A percentile compares a stretch with the other conserved stretches of the same genome.
Evolutionary conservation across 1,140 invertebrate genomes (phyloP).

Genomic region (Tachypleus tridentatus): DNA sequence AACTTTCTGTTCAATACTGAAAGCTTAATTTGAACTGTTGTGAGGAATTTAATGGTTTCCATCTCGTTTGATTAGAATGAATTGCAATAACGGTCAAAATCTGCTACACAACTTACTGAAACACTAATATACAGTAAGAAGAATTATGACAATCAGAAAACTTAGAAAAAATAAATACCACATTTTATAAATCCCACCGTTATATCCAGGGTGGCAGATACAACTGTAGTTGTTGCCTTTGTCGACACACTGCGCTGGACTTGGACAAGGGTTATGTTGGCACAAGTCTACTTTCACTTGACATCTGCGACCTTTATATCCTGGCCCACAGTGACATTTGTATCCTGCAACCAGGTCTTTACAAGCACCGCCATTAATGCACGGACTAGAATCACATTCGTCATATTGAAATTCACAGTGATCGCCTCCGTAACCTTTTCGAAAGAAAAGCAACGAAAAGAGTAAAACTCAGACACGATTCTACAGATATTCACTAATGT

Average conservation of each 20-base stretch:
- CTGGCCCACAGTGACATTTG: slow-evolving; percentile 39
- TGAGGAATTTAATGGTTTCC: too few species aligned
- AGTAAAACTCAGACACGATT: too few species aligned
- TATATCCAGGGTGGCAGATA: slow-evolving; percentile 54
- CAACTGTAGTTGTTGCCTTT: slow-evolving; percentile 56
- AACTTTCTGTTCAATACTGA: too few species aligned
- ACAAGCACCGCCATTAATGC: slow-evolving; percentile 28
- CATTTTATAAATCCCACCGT: slow-evolving; percentile 31
- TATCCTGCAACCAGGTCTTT: slow-evolving; percentile 25
- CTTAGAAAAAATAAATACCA: too few species aligned
- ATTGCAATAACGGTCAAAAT: too few species aligned
- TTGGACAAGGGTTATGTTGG: slow-evolving; percentile 52
- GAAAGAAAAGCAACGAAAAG: neutral
- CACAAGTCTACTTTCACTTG: slow-evolving; percentile 47
- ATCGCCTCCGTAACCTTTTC: slow-evolving; percentile 20
- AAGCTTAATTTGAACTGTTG: too few species aligned
- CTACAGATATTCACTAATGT: too few species aligned
- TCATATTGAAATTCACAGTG: slow-evolving; percentile 25
- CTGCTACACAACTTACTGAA: too few species aligned
- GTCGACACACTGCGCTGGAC: slow-evolving; percentile 49
- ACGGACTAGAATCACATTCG: slow-evolving; percentile 48
- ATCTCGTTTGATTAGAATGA: too few species aligned
- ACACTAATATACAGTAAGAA: too few species aligned
- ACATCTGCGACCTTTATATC: slow-evolving; percentile 33
- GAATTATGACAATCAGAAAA: too few species aligned